Base-by-base conservation (phyloP, 2,888 invertebrate genomes). In the Coleophora flavipennella region DNA sequence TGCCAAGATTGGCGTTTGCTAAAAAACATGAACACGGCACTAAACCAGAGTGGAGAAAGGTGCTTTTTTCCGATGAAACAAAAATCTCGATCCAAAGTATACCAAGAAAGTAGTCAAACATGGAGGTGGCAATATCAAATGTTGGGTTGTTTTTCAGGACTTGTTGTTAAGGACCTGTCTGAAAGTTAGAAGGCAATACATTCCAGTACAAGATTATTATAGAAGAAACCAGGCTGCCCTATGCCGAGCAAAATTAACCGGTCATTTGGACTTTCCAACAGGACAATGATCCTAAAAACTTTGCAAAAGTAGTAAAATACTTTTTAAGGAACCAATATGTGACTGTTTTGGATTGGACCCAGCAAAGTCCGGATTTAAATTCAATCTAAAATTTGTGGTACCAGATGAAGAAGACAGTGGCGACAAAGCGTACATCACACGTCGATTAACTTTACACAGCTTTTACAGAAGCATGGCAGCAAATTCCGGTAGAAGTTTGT, bases 1-100 rank as follows among this genome's bases (percentile, higher is more conserved):
- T 6, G 12, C 32, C n/a, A 8, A 32, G 32, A 8, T 32, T 11
- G n/a, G 32, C 32, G 32, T 32, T 8, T 32, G 6, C 32, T 32
- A 32, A 32, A n/a, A 32, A 32, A 32, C n/a, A 32, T n/a, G 32
- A 32, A 32, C 32, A 32, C n/a, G n/a, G n/a, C n/a, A n/a, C n/a
- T n/a, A n/a, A n/a, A n/a, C n/a, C n/a, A n/a, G n/a, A n/a, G n/a
- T n/a, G n/a, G n/a, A n/a, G n/a, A n/a, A n/a, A n/a, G n/a, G n/a
- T n/a, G n/a, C n/a, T n/a, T n/a, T n/a, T n/a, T n/a, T n/a, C n/a
- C n/a, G n/a, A n/a, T n/a, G n/a, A n/a, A n/a, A n/a, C n/a, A n/a
- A n/a, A n/a, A n/a, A n/a, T n/a, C n/a, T n/a, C n/a, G n/a, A n/a
- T n/a, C n/a, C n/a, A n/a, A n/a, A n/a, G n/a, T n/a, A n/a, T n/a